These are phyloP conservation scores for Hydroisotoma schaefferi DNA, from an alignment of 2,888 invertebrate genomes.

Conservation along the genomic window DNA sequence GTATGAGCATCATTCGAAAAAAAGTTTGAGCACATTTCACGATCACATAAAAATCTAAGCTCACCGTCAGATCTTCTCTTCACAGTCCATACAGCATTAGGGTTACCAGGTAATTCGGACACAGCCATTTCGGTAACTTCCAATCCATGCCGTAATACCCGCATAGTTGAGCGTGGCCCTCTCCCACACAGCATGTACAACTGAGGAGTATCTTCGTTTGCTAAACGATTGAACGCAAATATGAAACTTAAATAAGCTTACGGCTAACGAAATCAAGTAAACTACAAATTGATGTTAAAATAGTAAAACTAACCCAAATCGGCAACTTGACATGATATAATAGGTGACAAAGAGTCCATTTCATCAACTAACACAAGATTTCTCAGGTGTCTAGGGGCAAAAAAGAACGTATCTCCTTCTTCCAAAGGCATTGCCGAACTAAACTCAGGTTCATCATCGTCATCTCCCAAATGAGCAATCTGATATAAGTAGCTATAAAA, in stretches of 20 bases:
- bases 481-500: slow-evolving; percentile 85
- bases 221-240: too few species aligned
- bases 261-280: neutral
- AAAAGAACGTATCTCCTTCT: slow-evolving; percentile 98
- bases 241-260: too few species aligned
- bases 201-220: slow-evolving; percentile 98
- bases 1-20: slow-evolving; percentile 39
- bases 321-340: slow-evolving; percentile 77
- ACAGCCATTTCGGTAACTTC: slow-evolving; percentile 99
- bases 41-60: neutral
- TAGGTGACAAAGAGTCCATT: slow-evolving; percentile 90
- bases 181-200: slow-evolving; percentile 93
- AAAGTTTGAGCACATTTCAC: neutral
- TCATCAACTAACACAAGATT: slow-evolving; percentile 97
- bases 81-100: slow-evolving; percentile 99
- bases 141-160: slow-evolving; percentile 91
- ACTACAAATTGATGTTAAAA: neutral
- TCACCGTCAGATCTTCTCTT: slow-evolving; percentile 91
- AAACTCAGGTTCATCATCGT: slow-evolving; percentile 98
- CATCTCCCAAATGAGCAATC: slow-evolving; percentile 98
- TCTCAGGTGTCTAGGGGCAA: slow-evolving; percentile 86
- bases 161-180: slow-evolving; percentile 87
- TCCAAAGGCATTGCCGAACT: slow-evolving; percentile 97
- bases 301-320: slow-evolving; percentile 61
- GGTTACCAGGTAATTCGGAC: slow-evolving; percentile 98